A percentile compares a stretch with the other conserved stretches of the same genome.
These are phyloP conservation scores for Sterna hirundo DNA, from an alignment of 2,113 vertebrate species.

Conservation along the genomic window DNA sequence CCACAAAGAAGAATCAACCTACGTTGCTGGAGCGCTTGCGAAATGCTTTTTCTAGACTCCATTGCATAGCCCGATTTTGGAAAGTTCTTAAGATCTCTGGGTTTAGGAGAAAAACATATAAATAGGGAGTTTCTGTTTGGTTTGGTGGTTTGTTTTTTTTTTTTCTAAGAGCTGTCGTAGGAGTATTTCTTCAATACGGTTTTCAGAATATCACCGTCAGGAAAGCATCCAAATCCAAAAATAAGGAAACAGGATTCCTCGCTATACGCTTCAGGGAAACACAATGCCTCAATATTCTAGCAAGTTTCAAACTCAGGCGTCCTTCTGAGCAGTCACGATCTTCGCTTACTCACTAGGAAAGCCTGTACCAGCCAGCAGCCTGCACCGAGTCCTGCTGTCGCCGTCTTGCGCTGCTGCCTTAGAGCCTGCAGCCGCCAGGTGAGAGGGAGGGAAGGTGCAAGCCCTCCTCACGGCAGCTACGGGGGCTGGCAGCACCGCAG, in stretches of 20 bases:
- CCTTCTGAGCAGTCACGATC: background rate
- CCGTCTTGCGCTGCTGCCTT: background rate
- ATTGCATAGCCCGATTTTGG: background rate
- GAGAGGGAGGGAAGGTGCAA: background rate
- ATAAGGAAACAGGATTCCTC: background rate
- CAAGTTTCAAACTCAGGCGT: background rate
- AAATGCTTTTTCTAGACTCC: conserved; percentile 3
- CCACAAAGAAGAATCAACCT: conserved; percentile 40
- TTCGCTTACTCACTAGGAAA: background rate
- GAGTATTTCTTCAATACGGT: background rate
- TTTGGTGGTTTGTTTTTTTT: background rate
- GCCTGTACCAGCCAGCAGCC: background rate
- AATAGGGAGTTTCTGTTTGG: background rate
- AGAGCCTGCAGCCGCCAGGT: background rate
- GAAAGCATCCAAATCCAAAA: background rate
- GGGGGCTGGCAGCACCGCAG: background rate
- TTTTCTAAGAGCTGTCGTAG: background rate
- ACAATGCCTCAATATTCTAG: background rate
- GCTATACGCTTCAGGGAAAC: background rate
- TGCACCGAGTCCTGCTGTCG: background rate
- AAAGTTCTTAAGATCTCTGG: background rate
- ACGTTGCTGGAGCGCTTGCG: background rate
- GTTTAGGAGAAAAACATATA: background rate
- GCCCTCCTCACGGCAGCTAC: background rate
- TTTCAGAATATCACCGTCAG: background rate